These are phyloP conservation scores for Belonocnema kinseyi DNA, from an alignment of 1,140 invertebrate genomes.

Conservation along the genomic window DNA sequence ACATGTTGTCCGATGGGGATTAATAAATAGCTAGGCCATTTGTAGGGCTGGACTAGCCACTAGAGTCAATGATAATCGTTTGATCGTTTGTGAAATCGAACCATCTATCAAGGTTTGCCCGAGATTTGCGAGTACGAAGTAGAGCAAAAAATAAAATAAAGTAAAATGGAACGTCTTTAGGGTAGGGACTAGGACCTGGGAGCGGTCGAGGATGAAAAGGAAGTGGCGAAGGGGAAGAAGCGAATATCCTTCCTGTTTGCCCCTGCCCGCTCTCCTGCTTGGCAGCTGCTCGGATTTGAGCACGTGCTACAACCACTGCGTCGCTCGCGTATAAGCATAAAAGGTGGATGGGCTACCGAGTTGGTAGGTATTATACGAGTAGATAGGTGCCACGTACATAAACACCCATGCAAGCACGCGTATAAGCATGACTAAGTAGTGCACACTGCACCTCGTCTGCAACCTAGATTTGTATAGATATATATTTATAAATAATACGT, in stretches of 20 bases:
- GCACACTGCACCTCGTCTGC: slow-evolving; percentile 4
- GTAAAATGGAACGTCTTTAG: slow-evolving; percentile 6
- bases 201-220: slow-evolving; percentile 48
- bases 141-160: background rate
- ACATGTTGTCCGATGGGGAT: slow-evolving; percentile 1
- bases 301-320: slow-evolving; percentile 69
- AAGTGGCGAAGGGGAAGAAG: slow-evolving; percentile 49
- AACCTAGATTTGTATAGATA: too few species aligned
- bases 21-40: background rate
- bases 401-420: slow-evolving; percentile 24
- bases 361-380: slow-evolving; percentile 42
- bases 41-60: background rate
- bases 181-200: slow-evolving; percentile 15
- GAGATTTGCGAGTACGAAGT: slow-evolving; percentile 16
- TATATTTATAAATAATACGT: too few species aligned
- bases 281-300: slow-evolving; percentile 70
- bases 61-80: slow-evolving; percentile 17
- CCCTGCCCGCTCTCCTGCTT: slow-evolving; percentile 37
- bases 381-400: slow-evolving; percentile 37
- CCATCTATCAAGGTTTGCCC: slow-evolving; percentile 3
- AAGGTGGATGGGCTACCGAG: slow-evolving; percentile 30
- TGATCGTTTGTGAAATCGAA: background rate
- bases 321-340: slow-evolving; percentile 35
- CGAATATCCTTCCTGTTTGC: slow-evolving; percentile 63
- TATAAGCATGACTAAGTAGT: background rate